phyloP scores from a whole-genome alignment of 2,113 vertebrate genomes.

The Lagenorhynchus albirostris region DNA sequence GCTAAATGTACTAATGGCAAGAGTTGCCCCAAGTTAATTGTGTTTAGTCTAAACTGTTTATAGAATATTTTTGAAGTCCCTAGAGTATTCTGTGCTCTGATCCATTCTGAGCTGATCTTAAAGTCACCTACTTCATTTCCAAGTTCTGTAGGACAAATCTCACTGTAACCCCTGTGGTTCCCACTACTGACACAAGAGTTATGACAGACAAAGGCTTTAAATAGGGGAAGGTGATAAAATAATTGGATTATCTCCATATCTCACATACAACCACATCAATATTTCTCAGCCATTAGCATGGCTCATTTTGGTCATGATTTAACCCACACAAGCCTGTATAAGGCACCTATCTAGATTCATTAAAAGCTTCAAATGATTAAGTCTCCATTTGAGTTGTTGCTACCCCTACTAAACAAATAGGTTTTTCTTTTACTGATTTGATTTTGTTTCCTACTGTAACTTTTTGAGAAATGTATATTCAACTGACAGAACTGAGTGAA shows the following conservation, averaged over 20 bases:
- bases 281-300: neutral
- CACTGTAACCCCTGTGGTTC: neutral
- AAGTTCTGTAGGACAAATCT: neutral
- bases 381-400: neutral
- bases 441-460: neutral
- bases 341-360: neutral
- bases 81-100: neutral
- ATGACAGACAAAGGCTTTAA: neutral
- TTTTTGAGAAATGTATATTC: neutral
- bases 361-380: neutral
- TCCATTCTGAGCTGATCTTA: neutral
- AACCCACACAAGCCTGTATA: neutral
- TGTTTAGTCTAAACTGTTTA: neutral
- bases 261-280: neutral
- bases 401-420: neutral
- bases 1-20: neutral
- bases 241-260: neutral
- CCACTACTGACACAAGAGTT: neutral
- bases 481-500: neutral
- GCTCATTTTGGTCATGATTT: neutral
- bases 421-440: neutral
- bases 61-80: neutral
- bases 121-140: conserved; percentile 2
- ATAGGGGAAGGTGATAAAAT: neutral
- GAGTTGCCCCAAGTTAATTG: neutral